Base-by-base conservation (phyloP, 2,888 invertebrate species). In the Oeneis ivallda region DNA sequence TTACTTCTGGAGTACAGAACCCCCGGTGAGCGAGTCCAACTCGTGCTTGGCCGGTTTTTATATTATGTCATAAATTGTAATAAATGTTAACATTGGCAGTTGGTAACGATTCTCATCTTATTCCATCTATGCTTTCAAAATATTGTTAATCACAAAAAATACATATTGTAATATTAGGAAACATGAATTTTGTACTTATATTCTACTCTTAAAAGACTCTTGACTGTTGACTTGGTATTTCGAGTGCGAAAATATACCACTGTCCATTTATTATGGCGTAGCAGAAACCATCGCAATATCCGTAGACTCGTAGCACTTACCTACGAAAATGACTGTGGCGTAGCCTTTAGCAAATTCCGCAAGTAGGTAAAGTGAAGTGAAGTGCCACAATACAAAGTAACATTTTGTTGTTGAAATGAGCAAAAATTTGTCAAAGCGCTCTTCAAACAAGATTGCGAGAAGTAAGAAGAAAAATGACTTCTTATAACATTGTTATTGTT, bases 301-400 rank as follows among this genome's bases (percentile, higher is more conserved):
- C 49, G 59, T 59, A 59, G 49, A 59, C 47, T 34, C 65, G 60
- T 60, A 60, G 60, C 59, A 60, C 54, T 60, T 56, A 37, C 34
- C 53, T 45, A 54, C 49, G 47, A 58, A 43, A 52, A 53, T 52
- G 37, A 34, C 17, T 50, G 43, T 43, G 62, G 52, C 54, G 63
- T 66, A 58, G 26, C 26, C 26, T 26, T 26, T 1, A 26, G 59
- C 43, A 62, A 66, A 53, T 62, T 60, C 19, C 59, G 62, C 62
- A 66, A 62, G 57, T 34, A 32, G 47, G 47, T 34, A 17, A 45
- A 45, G 50, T 52, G 50, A 56, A 56, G 41, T 43, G 57, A 47
- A 59, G 47, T 58, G 58, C 43, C 45, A 47, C 34, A 32, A 59
- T 59, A 59, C 47, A 59, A 59, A 59, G 47, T 37, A 47, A n/a